phyloP scores from a whole-genome alignment of 2,113 vertebrate species.

The Xiphophorus couchianus region DNA sequence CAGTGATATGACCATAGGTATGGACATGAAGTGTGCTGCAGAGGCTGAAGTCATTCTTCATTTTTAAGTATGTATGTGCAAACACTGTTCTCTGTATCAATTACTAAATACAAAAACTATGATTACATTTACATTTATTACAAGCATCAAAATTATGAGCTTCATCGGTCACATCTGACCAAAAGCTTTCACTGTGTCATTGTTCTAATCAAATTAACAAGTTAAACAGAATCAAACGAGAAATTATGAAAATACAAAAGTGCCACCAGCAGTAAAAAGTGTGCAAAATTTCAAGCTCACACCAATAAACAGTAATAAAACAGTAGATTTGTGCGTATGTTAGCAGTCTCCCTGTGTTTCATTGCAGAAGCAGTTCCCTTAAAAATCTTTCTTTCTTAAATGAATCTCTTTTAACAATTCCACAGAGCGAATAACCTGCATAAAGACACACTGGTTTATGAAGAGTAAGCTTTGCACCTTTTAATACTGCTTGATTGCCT shows the following conservation, averaged over 20 bases:
- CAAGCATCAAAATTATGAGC: neutral
- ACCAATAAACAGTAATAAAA: neutral
- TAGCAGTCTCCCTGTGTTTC: too few species aligned
- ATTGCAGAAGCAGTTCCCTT: too few species aligned
- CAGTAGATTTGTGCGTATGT: too few species aligned
- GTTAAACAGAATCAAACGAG: neutral
- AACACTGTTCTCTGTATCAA: neutral
- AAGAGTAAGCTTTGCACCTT: neutral
- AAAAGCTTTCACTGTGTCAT: neutral
- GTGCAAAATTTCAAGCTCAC: neutral
- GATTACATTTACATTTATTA: neutral
- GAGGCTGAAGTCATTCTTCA: neutral
- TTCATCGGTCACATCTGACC: neutral
- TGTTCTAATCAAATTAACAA: neutral
- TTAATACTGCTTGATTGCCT: too few species aligned
- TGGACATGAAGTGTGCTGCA: neutral
- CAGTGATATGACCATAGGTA: neutral
- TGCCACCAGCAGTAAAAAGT: neutral
- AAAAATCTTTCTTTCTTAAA: neutral
- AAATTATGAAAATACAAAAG: neutral
- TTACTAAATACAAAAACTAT: neutral
- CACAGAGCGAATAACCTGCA: neutral
- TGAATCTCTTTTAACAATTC: neutral
- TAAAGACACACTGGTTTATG: neutral
- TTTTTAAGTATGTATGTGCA: neutral